Base-by-base conservation (phyloP, 2,797 vertebrate species). In the Myripristis murdjan region DNA sequence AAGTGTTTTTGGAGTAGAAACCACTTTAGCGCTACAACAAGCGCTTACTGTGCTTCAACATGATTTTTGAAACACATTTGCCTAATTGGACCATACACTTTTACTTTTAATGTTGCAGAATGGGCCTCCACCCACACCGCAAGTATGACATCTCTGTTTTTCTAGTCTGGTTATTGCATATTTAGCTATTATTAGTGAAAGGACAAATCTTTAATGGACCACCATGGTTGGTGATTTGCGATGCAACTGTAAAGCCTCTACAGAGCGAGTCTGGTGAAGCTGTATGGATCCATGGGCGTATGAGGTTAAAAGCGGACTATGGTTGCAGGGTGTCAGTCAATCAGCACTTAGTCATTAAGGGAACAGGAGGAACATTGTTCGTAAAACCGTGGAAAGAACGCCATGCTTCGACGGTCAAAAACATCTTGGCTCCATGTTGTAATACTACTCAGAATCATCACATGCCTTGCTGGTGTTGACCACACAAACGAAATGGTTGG, bases 361-460 rank as follows among this genome's bases (percentile, higher is more conserved):
- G 44, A 60, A 58, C 61, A 51, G 18, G 1, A 43, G 22, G 53
- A 53, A 54, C 28, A 64, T 10, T 54, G 52, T 54, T 31, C 6
- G 3, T n/a, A 8, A 26, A 54, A 70, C 15, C 52, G 39, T 11
- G 62, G 22, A 44, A 26, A 58, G 49, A 76, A 60, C 20, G 59
- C 22, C 54, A 7, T 63, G 24, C 26, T 75, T 20, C 54, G n/a
- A 51, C 39, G 53, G n/a, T 55, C 16, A 33, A 65, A 63, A 46
- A 39, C 16, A 63, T 20, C n/a, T 6, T 55, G n/a, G 64, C 22
- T 65, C 3, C 5, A 9, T 28, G 28, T 51, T 24, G 60, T 48
- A 28, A 43, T 76, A 85, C 82, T 76, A 85, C 79, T 68, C 41
- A 64, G 71, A 80, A 75, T 70, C 53, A 64, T 61, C 7, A 48